Evolutionary conservation across 1,140 invertebrate species (phyloP), one percentile per base, ranked within the genome.

Genomic region (Dendroctonus ponderosae): DNA sequence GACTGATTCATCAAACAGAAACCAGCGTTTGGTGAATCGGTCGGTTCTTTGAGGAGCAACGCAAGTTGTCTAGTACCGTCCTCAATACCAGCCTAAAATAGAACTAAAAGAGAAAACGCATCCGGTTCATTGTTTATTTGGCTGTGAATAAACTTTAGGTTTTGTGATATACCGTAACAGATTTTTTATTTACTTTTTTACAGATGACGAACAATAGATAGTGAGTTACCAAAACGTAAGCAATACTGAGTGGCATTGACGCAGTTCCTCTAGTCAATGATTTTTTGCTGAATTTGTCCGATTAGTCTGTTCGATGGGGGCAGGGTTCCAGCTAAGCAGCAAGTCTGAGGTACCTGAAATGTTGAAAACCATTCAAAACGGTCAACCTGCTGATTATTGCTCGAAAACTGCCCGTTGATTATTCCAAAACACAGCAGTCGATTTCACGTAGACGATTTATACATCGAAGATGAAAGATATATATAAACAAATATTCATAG

Each of bases 141-240:
- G 70, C 70, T 71, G 68, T 71, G 70, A 70, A 66, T 71, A 70
- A 70, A 71, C 53, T 71, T 70, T 70, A 71, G 66, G 65, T 71
- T 71, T 70, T 71, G 68, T 71, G 68, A 71, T 71, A 71, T 67
- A 66, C 65, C 49, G 49, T 69, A 67, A 57, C 58, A 62, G 48
- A 67, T 67, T 62, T 72, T 71, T 71, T 67, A 61, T 67, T 69
- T 70, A 52, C 52, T 67, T 69, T 66, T 69, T 67, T 61, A 61
- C 62, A 40, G 39, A 62, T 42, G 26, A 40, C 52, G 39, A 65
- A 65, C 53, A 61, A 64, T 71, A 68, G 51, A 64, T 70, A 72
- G 70, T 71, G 66, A 74, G 73, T 74, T 73, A 72, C 73, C 70
- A 73, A 72, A 70, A 71, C 62, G 41, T 66, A 71, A 71, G 68